A percentile compares a stretch with the other conserved stretches of the same genome.
phyloP scores from a whole-genome alignment of 2,113 vertebrate genomes.

The Stercorarius parasiticus region DNA sequence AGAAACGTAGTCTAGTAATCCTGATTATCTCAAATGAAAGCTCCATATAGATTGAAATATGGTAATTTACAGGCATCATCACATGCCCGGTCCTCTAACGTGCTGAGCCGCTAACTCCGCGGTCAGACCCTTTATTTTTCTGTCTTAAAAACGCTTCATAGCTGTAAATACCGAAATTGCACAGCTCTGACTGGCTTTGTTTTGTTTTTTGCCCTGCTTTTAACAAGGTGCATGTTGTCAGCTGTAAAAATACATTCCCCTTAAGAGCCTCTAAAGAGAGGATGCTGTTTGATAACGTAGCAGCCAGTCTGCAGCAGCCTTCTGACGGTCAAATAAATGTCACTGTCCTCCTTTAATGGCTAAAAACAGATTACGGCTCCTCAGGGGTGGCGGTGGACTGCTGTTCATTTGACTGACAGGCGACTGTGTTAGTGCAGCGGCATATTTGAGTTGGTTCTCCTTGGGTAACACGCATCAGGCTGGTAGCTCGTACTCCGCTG shows the following conservation, averaged over 20 bases:
- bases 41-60: fast-evolving
- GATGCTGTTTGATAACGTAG: slow-evolving; percentile 4
- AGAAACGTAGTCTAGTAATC: background rate
- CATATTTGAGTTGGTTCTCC: background rate
- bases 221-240: background rate
- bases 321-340: slow-evolving; percentile 58
- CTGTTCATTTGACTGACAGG: slow-evolving; percentile 42
- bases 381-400: background rate
- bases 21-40: background rate
- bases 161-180: background rate
- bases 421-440: background rate
- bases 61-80: background rate
- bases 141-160: background rate
- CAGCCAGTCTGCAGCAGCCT: background rate
- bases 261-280: background rate
- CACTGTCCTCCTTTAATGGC: slow-evolving; percentile 16
- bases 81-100: background rate
- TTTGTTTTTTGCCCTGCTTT: background rate
- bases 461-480: background rate
- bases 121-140: background rate
- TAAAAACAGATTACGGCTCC: slow-evolving; percentile 30
- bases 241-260: background rate
- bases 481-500: background rate
- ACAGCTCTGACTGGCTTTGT: background rate
- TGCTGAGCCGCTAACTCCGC: background rate